Percentiles rank a stretch among this genome's conserved stretches.
These are phyloP conservation scores for Eucidaris tribuloides DNA, from an alignment of 35 echinoderm and acorn worm genomes.

Conservation along the genomic window DNA sequence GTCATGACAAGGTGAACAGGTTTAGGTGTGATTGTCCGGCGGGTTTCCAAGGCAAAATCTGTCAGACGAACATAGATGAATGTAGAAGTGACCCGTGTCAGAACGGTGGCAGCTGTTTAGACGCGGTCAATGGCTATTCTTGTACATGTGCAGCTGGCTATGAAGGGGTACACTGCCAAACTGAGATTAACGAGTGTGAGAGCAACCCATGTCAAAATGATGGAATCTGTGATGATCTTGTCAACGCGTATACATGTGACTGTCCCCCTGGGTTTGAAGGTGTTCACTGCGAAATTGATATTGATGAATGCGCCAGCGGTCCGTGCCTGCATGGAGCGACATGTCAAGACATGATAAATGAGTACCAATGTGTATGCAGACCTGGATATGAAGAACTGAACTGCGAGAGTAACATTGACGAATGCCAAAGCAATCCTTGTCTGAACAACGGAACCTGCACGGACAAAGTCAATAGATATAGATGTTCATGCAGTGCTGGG, in stretches of 20 bases:
- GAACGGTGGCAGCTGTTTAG: constrained; percentile 49
- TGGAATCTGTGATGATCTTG: background rate
- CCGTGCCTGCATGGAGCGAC: constrained; percentile 46
- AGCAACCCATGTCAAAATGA: constrained; percentile 34
- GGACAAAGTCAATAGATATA: constrained; percentile 27
- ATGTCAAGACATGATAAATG: constrained; percentile 9
- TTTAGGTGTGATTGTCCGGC: constrained; percentile 48
- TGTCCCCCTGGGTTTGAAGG: constrained; percentile 25
- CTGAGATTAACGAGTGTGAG: constrained; percentile 48
- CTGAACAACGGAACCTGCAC: constrained; percentile 27
- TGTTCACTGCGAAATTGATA: constrained; percentile 20
- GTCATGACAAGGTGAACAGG: constrained; percentile 49
- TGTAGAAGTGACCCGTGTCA: constrained; percentile 32
- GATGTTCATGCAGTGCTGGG: background rate
- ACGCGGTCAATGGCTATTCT: constrained; percentile 14
- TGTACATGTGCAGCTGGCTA: constrained; percentile 51
- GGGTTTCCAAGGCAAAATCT: constrained; percentile 58
- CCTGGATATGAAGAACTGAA: constrained; percentile 29
- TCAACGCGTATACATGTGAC: constrained; percentile 32
- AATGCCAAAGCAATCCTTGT: constrained; percentile 42
- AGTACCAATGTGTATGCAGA: constrained; percentile 33
- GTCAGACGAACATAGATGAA: constrained; percentile 57
- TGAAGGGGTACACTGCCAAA: constrained; percentile 10
- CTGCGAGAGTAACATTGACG: constrained; percentile 36
- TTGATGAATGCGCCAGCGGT: constrained; percentile 30